Evolutionary conservation across 2,797 vertebrate genomes (phyloP), one percentile per base, ranked within the genome.

Genomic region (Chromobotia macracanthus): DNA sequence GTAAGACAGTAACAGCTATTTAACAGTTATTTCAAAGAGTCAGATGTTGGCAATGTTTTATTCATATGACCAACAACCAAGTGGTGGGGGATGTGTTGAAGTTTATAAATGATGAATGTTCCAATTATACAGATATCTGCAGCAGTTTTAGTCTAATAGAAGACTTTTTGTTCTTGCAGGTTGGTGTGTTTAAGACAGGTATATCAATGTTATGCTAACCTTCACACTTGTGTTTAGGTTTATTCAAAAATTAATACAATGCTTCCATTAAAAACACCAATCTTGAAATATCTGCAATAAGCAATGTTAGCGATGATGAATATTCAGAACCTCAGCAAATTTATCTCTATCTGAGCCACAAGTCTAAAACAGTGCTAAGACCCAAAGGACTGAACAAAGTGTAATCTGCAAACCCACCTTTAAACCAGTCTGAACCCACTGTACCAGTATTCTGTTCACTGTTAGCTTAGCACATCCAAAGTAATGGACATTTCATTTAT

Each of bases 401-500:
- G 12, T 3, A 31, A 46, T 4, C 16, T n/a, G 23, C 28, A 38
- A 51, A 9, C 18, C 15, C 38, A 65, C 10, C 41, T 44, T 44
- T 2, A 44, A 10, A 11, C 50, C 63, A 75, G 61, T 55, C 5
- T 12, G 41, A 51, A 55, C 25, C 18, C 63, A 66, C 63, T 67
- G 35, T 8, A 56, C 51, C 50, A 67, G 16, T 8, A 19, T 44
- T 58, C 23, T 67, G 21, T 44, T 55, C 44, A n/a, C 8, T 38
- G 61, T 38, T 38, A 64, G 18, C 16, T 15, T 25, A 23, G 19
- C 73, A 25, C 13, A 41, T 46, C 1, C 5, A 70, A 50, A 69
- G 28, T 19, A 63, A 70, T n/a, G 19, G 5, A 10, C 51, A 55
- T 41, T 53, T 38, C n/a, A 84, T 75, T 50, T 38, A 6, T 46